Base-by-base conservation (phyloP, 2,888 invertebrate genomes). In the Tridacna gigas region DNA sequence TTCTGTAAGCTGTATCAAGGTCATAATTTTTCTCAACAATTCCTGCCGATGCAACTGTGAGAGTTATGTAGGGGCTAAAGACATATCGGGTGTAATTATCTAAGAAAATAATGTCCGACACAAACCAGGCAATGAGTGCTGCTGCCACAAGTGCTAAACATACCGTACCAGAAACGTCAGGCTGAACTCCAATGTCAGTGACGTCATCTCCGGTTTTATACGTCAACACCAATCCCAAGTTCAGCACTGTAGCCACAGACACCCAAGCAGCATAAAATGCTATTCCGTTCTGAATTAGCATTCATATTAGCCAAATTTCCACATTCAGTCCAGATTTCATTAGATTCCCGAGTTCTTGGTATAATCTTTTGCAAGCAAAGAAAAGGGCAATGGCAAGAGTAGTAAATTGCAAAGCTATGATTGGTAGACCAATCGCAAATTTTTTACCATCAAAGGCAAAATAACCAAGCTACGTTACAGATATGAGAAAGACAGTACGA, bases 201-300 rank as follows among this genome's bases (percentile, higher is more conserved):
- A 78, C 71, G 76, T 83, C 83, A 79, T 77, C 79, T n/a, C 84
- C 86, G 22, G 83, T 82, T 66, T 86, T 81, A 77, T 92, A 90
- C 25, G 89, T 90, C 74, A 93, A 76, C 11, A 92, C 92, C 26
- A 93, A 88, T 9, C 90, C 89, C 37, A 93, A 77, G 82, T 93
- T 94, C 7, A 93, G 83, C 45, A 93, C 84, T 9, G 93, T 89
- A 13, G 93, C 94, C 12, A 94, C 88, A 11, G 92, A 91, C 9
- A 90, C 89, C 93, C 93, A 93, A 0, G 91, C 89, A 5, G 92
- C 92, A 81, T 92, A 94, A 77, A 93, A 91, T 11, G 91, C 92
- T n/a, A 93, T 77, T 0, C 93, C 93, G 84, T 94, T 94, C 74
- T 93, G 93, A 11, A 93, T 89, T n/a, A 94, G 77, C n/a, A 93